phyloP scores from a whole-genome alignment of 2,113 vertebrate species.

The Anhinga rufa region DNA sequence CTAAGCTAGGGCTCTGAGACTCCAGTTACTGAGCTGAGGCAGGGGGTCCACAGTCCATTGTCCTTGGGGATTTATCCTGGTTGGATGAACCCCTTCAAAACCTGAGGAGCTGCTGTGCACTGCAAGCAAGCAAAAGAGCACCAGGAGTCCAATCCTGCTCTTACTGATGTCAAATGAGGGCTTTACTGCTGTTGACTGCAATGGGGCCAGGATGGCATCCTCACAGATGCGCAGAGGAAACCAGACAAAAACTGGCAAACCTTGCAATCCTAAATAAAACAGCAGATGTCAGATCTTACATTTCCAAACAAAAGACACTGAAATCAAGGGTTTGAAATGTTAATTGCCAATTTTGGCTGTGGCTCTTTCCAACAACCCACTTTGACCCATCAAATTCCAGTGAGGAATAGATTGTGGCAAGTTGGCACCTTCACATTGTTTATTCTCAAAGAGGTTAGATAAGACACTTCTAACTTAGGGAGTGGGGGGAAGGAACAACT shows the following conservation, averaged over 20 bases:
- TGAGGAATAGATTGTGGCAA: background rate
- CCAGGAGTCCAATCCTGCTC: background rate
- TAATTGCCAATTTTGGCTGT: background rate
- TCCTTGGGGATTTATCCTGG: background rate
- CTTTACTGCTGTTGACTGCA: background rate
- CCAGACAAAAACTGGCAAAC: background rate
- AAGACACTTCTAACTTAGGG: background rate
- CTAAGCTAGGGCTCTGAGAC: background rate
- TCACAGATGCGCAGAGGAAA: background rate
- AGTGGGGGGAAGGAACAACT: fast-evolving
- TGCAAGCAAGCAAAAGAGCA: background rate
- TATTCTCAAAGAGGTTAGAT: background rate
- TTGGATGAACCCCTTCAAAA: background rate
- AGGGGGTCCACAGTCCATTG: background rate
- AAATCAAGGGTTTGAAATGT: background rate
- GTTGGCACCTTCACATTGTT: background rate
- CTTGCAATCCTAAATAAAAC: background rate
- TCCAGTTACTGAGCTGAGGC: background rate
- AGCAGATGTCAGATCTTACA: background rate
- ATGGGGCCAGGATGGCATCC: background rate
- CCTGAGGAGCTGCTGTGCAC: background rate
- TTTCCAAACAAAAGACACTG: background rate
- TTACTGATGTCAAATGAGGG: background rate
- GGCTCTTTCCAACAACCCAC: background rate
- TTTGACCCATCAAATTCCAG: background rate